Percentiles rank a stretch among this genome's conserved stretches.
These are phyloP conservation scores for Agraylea sexmaculata DNA, from an alignment of 1,140 invertebrate genomes.

Conservation along the genomic window DNA sequence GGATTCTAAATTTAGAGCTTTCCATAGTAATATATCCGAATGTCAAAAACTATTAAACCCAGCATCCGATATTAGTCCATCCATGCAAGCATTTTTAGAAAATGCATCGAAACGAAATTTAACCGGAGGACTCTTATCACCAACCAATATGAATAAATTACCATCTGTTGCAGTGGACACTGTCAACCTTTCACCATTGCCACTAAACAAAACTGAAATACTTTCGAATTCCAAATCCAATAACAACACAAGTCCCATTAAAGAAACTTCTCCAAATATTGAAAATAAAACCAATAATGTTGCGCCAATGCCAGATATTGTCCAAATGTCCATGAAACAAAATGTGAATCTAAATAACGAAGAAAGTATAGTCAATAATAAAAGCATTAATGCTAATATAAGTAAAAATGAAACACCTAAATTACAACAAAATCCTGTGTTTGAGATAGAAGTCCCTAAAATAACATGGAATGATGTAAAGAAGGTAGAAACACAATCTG, in stretches of 20 bases:
- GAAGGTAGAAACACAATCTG: slow-evolving; percentile 27
- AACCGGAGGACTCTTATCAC: slow-evolving; percentile 28
- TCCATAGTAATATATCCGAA: slow-evolving; percentile 76
- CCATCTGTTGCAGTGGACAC: slow-evolving; percentile 7
- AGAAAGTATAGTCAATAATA: slow-evolving; percentile 9
- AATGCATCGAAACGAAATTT: slow-evolving; percentile 17
- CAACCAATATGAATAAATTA: slow-evolving; percentile 21
- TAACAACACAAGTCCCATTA: not conserved
- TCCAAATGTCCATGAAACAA: slow-evolving; percentile 22
- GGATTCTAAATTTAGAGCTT: slow-evolving; percentile 69
- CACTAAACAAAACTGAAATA: slow-evolving; percentile 2
- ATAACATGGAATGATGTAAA: slow-evolving; percentile 46
- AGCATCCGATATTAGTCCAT: slow-evolving; percentile 58
- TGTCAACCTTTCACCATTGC: slow-evolving; percentile 4
- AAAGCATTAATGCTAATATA: slow-evolving; percentile 10
- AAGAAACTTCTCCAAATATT: not conserved
- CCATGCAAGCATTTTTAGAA: slow-evolving; percentile 57
- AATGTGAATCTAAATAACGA: slow-evolving; percentile 14
- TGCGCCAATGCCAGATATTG: slow-evolving; percentile 31
- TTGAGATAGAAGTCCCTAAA: slow-evolving; percentile 52
- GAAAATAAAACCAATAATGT: slow-evolving; percentile 6
- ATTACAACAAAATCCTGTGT: slow-evolving; percentile 43
- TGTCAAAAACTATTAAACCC: slow-evolving; percentile 79
- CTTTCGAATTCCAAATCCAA: slow-evolving; percentile 5
- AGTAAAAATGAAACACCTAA: slow-evolving; percentile 26